These are phyloP conservation scores for Campoplex capitator DNA, from an alignment of 2,888 invertebrate genomes.

Conservation along the genomic window DNA sequence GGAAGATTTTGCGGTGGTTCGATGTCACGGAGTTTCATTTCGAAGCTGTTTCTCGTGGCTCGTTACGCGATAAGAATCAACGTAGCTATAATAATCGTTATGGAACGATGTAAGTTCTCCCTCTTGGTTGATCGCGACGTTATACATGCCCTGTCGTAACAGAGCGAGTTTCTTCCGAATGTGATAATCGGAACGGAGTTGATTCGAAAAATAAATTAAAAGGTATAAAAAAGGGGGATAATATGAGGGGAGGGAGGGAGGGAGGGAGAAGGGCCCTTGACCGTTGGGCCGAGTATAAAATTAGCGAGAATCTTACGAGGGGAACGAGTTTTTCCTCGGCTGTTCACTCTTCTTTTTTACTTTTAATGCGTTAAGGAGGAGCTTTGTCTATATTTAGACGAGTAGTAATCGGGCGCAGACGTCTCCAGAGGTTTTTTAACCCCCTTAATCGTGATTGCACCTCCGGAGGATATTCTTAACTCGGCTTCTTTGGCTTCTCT, in stretches of 20 bases:
- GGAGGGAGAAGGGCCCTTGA: conserved; percentile 46
- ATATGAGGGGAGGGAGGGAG: background rate
- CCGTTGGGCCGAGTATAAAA: conserved; percentile 45
- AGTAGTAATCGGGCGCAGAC: conserved; percentile 55
- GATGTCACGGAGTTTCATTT: conserved; percentile 40
- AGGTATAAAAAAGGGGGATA: background rate
- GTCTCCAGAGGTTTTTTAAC: conserved; percentile 54
- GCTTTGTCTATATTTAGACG: conserved; percentile 65
- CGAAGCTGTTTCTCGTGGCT: conserved; percentile 30
- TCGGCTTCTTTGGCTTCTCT: background rate
- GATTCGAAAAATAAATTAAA: background rate
- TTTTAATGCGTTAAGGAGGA: background rate
- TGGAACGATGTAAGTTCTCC: background rate
- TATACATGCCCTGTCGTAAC: conserved; percentile 16
- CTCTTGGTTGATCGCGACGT: background rate
- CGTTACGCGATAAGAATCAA: background rate
- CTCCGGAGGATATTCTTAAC: conserved; percentile 17
- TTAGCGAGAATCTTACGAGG: conserved; percentile 16
- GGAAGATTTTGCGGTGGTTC: conserved; percentile 2
- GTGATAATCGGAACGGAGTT: conserved; percentile 8
- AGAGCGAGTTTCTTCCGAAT: conserved; percentile 28
- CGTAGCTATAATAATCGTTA: conserved; percentile 20
- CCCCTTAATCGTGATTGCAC: background rate
- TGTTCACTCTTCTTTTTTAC: background rate
- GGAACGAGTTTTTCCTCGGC: conserved; percentile 29